Evolutionary conservation across 2,113 vertebrate genomes (phyloP).

Genomic region (Psammodynastes pulverulentus): DNA sequence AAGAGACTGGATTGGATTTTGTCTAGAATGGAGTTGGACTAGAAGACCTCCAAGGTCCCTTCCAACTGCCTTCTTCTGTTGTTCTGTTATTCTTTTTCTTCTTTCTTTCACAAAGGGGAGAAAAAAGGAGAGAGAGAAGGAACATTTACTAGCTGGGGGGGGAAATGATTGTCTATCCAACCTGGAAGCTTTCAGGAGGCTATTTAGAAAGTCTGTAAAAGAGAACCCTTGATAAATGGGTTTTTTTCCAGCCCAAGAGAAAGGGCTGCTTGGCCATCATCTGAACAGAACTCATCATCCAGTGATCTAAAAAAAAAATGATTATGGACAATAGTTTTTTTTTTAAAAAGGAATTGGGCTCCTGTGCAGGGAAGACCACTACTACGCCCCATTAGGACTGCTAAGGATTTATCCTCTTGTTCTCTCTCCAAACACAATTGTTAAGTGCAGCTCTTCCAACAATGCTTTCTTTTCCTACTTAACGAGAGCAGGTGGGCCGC

Average conservation of each 20-base stretch:
- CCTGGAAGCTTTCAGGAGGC: rapidly evolving
- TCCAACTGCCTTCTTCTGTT: not conserved
- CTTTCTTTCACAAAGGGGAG: not conserved
- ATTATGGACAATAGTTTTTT: not conserved
- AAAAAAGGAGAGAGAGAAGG: too few relatives aligned
- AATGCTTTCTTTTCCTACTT: not conserved
- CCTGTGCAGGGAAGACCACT: not conserved
- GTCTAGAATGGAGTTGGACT: not conserved
- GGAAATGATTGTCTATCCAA: not conserved
- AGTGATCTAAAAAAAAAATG: not conserved
- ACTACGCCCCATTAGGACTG: rapidly evolving
- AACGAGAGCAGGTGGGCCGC: not conserved
- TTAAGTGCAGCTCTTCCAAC: not conserved
- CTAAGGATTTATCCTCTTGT: rapidly evolving
- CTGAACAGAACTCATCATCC: constrained; percentile 2
- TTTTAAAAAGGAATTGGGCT: not conserved
- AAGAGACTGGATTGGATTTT: too few relatives aligned
- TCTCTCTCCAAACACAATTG: not conserved
- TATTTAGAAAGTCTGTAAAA: not conserved
- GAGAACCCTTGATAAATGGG: not conserved
- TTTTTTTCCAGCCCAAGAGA: not conserved
- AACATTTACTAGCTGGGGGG: not conserved
- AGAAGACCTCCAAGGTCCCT: not conserved
- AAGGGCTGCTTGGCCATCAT: rapidly evolving
- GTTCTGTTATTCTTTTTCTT: not conserved